These are phyloP conservation scores for Lissonota sp. DNA, from an alignment of 2,888 invertebrate genomes.

Conservation along the genomic window DNA sequence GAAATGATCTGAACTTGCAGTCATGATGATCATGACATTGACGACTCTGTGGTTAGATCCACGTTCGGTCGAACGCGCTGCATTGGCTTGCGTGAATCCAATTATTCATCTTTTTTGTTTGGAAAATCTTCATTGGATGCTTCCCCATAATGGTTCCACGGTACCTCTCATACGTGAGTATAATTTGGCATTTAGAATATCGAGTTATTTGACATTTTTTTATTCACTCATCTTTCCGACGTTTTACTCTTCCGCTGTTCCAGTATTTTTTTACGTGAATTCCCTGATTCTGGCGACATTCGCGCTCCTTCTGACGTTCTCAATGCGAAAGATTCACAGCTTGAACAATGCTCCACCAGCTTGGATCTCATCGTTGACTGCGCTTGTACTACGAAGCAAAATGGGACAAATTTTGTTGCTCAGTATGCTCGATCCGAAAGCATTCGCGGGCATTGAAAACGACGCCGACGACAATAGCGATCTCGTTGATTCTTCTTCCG, in stretches of 20 bases:
- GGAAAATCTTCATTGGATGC: constrained; percentile 85
- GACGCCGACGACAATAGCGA: constrained; percentile 72
- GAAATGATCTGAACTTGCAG: constrained; percentile 14
- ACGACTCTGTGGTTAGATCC: constrained; percentile 85
- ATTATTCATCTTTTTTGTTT: constrained; percentile 86
- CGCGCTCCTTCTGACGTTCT: constrained; percentile 65
- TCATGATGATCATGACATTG: constrained; percentile 37
- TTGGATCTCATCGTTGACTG: constrained; percentile 70
- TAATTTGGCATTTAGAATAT: neutral
- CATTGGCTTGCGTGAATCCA: constrained; percentile 86
- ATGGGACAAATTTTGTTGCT: constrained; percentile 75
- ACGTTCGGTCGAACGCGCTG: constrained; percentile 85
- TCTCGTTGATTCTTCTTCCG: constrained; percentile 65
- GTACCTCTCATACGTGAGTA: constrained; percentile 71
- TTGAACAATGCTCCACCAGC: constrained; percentile 69
- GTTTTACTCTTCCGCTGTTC: constrained; percentile 4
- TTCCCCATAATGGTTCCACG: constrained; percentile 85
- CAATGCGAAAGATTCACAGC: constrained; percentile 69
- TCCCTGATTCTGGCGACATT: constrained; percentile 73
- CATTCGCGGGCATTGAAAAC: constrained; percentile 72
- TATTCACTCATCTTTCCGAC: neutral
- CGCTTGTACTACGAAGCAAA: constrained; percentile 72
- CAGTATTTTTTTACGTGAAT: constrained; percentile 76
- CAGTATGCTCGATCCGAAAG: constrained; percentile 76
- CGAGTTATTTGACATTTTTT: neutral